Conservation (phyloP, 2,888 invertebrate genomes). For the Salticus scenicus region DNA sequence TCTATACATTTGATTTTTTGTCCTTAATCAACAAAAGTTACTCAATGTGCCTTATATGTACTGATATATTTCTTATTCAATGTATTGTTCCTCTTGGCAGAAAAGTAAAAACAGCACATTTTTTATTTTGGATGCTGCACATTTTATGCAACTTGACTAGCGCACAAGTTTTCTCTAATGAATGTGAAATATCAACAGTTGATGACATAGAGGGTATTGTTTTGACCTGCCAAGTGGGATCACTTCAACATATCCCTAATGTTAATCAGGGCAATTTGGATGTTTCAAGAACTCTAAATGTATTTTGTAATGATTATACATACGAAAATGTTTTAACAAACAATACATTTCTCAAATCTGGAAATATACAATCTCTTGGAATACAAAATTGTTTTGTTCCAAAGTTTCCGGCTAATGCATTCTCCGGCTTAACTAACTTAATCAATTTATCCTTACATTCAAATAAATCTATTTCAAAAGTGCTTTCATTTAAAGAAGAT, state of each 20-base stretch:
- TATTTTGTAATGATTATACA: constrained; percentile 79
- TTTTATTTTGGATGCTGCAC: constrained; percentile 42
- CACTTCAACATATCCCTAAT: constrained; percentile 29
- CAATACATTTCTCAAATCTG: constrained; percentile 77
- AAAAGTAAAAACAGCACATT: constrained; percentile 38
- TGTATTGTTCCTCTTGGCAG: constrained; percentile 29
- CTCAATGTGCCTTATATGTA: constrained; percentile 50
- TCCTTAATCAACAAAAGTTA: constrained; percentile 20
- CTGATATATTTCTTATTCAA: constrained; percentile 7
- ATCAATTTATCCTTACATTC: constrained; percentile 83
- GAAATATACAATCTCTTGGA: constrained; percentile 84
- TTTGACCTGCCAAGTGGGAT: constrained; percentile 50
- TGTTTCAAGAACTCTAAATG: constrained; percentile 79
- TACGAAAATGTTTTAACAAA: constrained; percentile 69
- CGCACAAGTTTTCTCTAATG: constrained; percentile 60
- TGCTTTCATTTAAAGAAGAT: constrained; percentile 76
- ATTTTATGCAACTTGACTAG: constrained; percentile 54
- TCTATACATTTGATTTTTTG: constrained; percentile 2
- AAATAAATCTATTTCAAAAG: constrained; percentile 86
- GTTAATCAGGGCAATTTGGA: constrained; percentile 24
- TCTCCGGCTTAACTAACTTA: constrained; percentile 82
- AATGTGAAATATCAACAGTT: constrained; percentile 37
- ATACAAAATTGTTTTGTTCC: constrained; percentile 84
- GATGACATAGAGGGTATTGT: constrained; percentile 30
- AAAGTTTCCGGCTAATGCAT: constrained; percentile 74